Base-by-base conservation (phyloP, 1,140 invertebrate species). In the Eurosta solidaginis region DNA sequence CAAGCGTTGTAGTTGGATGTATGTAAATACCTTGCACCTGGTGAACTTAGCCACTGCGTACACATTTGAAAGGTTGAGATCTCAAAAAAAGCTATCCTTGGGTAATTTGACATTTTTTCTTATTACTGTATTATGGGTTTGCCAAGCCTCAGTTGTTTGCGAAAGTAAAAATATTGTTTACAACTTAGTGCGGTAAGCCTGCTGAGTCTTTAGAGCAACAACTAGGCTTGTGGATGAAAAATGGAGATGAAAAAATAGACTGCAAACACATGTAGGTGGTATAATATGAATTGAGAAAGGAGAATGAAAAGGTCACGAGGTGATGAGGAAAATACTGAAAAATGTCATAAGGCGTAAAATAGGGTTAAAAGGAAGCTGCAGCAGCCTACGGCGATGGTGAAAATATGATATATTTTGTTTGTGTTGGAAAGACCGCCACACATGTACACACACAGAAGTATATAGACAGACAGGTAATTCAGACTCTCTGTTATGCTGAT, bases 141-240 rank as follows among this genome's bases (percentile, higher is more conserved):
- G 80, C 74, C 77, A 80, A 77, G 45, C 77, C 77, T 52, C 78
- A 77, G 20, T 44, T 77, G 45, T 33, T 78, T 79, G 54, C 79
- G 79, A 77, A 77, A 77, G 76, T 42, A 77, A 76, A 49, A 33
- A 76, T 52, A 74, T 33, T 77, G 50, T 36, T 29, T 17, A 44
- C 52, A 45, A 79, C 54, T 5, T 22, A 25, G 20, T 44, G 22
- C 25, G 81, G 80, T 82, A 79, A 79, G 79, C 77, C 81, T 12
- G 45, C 45, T 10, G n/a, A 49, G 45, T n/a, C 10, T 49, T n/a
- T 49, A n/a, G 10, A 49, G 10, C 82, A 79, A 80, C 80, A 83
- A 83, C 82, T 80, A 74, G 76, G 74, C n/a, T n/a, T n/a, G n/a
- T n/a, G n/a, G n/a, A n/a, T n/a, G n/a, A n/a, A n/a, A n/a, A n/a